Evolutionary conservation across 2,113 vertebrate species (phyloP), one percentile per base, ranked within the genome.

Genomic region (Siphamia tubifer): DNA sequence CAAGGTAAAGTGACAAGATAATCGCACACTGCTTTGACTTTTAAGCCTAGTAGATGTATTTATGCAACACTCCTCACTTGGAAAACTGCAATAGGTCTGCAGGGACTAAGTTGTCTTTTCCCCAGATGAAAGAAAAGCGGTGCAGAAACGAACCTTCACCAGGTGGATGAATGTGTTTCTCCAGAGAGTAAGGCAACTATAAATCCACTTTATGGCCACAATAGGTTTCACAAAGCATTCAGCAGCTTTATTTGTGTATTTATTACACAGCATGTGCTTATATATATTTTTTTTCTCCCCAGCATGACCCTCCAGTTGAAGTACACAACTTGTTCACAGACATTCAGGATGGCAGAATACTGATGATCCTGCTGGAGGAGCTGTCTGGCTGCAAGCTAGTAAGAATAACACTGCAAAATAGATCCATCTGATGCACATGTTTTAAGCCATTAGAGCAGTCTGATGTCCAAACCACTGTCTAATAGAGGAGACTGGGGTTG

Each of bases 321-420:
- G 94, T 98, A 19, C 89, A 83, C 52, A 91, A 97, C 85, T 80
- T 98, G 76, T 95, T 97, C 61, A 11, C 74, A 21, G 96, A 97
- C 63, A 91, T 98, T 55, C 95, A 95, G 88, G 95, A 96, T 88
- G 96, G 96, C 23, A 93, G 90, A 79, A 88, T 97, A 61, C 89
- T 98, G 60, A 93, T 98, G 96, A 93, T 93, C 0, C 69, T 98
- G 56, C 70, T 97, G 82, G 95, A 97, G 88, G 91, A 96, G 68
- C 87, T 97, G 27, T 94, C 96, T 4, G 96, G 95, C 13, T 94
- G 87, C 54, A 94, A 92, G 68, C 86, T 98, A 88, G 96, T 98
- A 90, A 21, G 70, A 67, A 25, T 23, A 9, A 17, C 20, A 25
- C 4, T 7, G 4, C 3, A 8, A 10, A 20, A 8, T 24, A 38